These are phyloP conservation scores for Drosophila siamana DNA, from an alignment of 2,888 invertebrate species.

Conservation along the genomic window DNA sequence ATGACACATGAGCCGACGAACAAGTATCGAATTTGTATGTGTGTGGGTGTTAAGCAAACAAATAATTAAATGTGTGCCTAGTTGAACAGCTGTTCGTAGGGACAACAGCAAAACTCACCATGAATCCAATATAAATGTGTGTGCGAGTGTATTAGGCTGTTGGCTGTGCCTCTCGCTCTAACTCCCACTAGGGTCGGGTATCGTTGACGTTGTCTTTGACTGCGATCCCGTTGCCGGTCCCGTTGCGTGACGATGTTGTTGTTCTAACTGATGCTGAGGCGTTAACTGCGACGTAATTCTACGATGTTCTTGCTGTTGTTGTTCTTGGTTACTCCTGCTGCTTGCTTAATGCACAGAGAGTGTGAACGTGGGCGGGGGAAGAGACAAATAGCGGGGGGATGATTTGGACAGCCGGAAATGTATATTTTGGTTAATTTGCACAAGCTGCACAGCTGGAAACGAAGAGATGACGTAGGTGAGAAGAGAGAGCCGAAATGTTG, in stretches of 20 bases:
- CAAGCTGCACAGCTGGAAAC: slow-evolving; percentile 74
- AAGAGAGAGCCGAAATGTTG: slow-evolving; percentile 49
- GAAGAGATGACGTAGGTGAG: slow-evolving; percentile 75
- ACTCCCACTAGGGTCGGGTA: slow-evolving; percentile 55
- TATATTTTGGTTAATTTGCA: slow-evolving; percentile 80
- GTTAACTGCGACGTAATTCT: slow-evolving; percentile 28
- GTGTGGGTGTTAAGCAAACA: slow-evolving; percentile 64
- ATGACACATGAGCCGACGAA: slow-evolving; percentile 58
- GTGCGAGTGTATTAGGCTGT: slow-evolving; percentile 41
- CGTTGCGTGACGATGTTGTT: slow-evolving; percentile 32
- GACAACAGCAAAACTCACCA: slow-evolving; percentile 63
- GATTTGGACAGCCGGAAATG: slow-evolving; percentile 65
- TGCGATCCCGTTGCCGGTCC: neutral
- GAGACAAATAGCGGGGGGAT: neutral
- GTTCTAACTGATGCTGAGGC: slow-evolving; percentile 29
- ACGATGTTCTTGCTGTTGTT: slow-evolving; percentile 17
- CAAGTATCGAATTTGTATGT: slow-evolving; percentile 31
- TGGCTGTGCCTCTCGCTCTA: slow-evolving; percentile 40
- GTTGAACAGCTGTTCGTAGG: slow-evolving; percentile 62
- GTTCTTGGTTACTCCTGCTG: slow-evolving; percentile 35
- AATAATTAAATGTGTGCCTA: slow-evolving; percentile 73
- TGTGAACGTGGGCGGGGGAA: slow-evolving; percentile 15
- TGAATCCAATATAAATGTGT: slow-evolving; percentile 68
- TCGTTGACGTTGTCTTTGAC: slow-evolving; percentile 10
- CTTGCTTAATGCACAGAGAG: slow-evolving; percentile 22